These are phyloP conservation scores for Neolamprologus fasciatus DNA, from an alignment of 2,113 vertebrate genomes.

Conservation along the genomic window DNA sequence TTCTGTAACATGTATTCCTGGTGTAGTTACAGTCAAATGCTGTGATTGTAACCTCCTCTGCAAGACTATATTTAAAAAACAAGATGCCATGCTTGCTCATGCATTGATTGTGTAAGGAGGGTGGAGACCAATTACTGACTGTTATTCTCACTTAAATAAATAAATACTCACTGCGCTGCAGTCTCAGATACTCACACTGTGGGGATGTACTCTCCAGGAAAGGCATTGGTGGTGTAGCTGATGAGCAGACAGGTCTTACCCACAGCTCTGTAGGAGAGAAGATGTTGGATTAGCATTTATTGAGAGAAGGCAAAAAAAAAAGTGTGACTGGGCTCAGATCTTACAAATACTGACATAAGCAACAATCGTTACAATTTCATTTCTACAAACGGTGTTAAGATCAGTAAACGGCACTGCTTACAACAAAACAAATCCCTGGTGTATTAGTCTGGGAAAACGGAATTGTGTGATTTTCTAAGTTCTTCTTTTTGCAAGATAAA, in stretches of 20 bases:
- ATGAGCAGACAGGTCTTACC: conserved; percentile 99
- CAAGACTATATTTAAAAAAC: neutral
- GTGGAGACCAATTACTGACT: neutral
- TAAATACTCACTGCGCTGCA: neutral
- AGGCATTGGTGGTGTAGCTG: conserved; percentile 99
- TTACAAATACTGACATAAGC: neutral
- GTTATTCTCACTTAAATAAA: neutral
- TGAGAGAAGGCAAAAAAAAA: neutral
- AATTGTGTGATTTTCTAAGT: neutral
- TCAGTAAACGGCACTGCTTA: neutral
- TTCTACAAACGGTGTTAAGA: neutral
- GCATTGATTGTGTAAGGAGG: neutral
- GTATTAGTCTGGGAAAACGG: neutral
- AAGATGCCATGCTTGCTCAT: neutral
- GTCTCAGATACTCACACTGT: conserved; percentile 88
- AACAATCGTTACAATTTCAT: neutral
- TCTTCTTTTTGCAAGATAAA: neutral
- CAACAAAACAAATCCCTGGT: neutral
- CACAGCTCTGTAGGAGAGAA: conserved; percentile 80
- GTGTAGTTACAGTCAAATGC: neutral
- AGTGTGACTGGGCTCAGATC: neutral
- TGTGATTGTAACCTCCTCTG: neutral
- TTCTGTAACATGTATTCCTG: neutral
- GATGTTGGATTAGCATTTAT: neutral
- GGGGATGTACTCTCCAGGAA: conserved; percentile 97